These are phyloP conservation scores for Alouatta palliata DNA, from an alignment of 2,113 vertebrate species.

Conservation along the genomic window DNA sequence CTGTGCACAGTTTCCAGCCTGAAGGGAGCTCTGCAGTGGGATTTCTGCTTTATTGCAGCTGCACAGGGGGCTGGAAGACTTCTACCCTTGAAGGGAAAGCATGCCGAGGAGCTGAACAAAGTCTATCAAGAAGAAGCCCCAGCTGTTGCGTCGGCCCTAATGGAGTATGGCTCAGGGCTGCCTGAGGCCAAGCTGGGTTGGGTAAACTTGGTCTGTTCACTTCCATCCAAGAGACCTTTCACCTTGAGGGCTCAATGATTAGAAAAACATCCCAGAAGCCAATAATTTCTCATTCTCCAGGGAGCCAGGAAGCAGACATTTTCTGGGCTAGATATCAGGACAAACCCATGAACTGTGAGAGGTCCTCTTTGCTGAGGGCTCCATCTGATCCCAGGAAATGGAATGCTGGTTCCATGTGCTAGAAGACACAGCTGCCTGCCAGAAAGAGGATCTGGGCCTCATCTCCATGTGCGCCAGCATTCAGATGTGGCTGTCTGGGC, in stretches of 20 bases:
- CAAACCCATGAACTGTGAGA: not conserved
- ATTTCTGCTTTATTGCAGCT: conserved; percentile 44
- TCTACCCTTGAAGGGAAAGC: not conserved
- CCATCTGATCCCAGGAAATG: not conserved
- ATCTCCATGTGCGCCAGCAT: not conserved
- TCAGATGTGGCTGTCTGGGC: not conserved
- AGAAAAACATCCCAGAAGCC: conserved; percentile 58
- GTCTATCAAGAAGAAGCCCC: not conserved
- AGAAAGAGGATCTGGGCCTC: conserved; percentile 21
- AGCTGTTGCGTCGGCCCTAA: not conserved
- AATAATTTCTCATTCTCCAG: conserved; percentile 48
- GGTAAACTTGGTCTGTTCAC: conserved; percentile 43
- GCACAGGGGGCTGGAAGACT: not conserved
- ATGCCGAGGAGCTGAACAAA: not conserved
- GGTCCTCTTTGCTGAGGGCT: not conserved
- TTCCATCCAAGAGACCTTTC: conserved; percentile 61
- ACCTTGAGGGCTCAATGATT: conserved; percentile 40
- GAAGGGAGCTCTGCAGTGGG: not conserved
- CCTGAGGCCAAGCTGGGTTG: not conserved
- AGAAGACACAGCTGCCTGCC: conserved; percentile 16
- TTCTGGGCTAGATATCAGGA: conserved; percentile 51
- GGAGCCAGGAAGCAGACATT: conserved; percentile 24
- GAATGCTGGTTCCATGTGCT: not conserved
- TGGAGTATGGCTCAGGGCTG: not conserved
- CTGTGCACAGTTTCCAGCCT: not conserved